A percentile compares a stretch with the other conserved stretches of the same genome.
Evolutionary conservation across 2,113 vertebrate genomes (phyloP).

Genomic region (Petromus typicus): DNA sequence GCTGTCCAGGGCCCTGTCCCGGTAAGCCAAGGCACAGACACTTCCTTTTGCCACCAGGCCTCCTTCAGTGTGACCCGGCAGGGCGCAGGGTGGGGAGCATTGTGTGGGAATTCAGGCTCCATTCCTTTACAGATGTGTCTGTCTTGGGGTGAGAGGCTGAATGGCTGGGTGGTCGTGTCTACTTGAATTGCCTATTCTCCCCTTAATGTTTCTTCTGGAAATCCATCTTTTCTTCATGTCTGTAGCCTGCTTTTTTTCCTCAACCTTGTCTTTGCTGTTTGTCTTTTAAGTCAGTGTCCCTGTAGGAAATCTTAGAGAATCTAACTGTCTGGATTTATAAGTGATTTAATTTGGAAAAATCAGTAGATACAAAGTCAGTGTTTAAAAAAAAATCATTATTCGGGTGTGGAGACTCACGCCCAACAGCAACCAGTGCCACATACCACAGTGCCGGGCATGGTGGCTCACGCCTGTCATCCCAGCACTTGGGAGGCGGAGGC

Average conservation of each 20-base stretch:
- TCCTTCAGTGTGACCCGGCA: fast-evolving
- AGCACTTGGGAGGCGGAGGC: too few species aligned
- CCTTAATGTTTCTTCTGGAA: not conserved
- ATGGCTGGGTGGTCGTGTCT: not conserved
- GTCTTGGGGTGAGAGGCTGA: not conserved
- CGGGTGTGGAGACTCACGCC: too few species aligned
- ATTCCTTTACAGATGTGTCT: not conserved
- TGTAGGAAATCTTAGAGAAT: not conserved
- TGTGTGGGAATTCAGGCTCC: not conserved
- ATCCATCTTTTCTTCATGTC: not conserved
- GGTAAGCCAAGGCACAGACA: constrained; percentile 83
- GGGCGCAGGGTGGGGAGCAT: too few species aligned
- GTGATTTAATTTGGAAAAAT: not conserved
- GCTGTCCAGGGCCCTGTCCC: constrained; percentile 89
- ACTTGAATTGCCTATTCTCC: not conserved
- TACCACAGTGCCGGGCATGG: too few species aligned
- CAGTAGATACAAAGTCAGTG: not conserved
- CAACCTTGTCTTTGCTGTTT: not conserved
- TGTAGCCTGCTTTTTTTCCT: not conserved
- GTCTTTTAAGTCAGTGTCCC: not conserved
- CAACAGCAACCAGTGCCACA: too few species aligned
- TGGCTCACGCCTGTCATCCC: too few species aligned
- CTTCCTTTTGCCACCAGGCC: fast-evolving
- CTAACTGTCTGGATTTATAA: not conserved
- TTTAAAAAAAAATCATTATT: too few species aligned